Conservation (phyloP, 1,140 invertebrate genomes). For the Bombyx mori region DNA sequence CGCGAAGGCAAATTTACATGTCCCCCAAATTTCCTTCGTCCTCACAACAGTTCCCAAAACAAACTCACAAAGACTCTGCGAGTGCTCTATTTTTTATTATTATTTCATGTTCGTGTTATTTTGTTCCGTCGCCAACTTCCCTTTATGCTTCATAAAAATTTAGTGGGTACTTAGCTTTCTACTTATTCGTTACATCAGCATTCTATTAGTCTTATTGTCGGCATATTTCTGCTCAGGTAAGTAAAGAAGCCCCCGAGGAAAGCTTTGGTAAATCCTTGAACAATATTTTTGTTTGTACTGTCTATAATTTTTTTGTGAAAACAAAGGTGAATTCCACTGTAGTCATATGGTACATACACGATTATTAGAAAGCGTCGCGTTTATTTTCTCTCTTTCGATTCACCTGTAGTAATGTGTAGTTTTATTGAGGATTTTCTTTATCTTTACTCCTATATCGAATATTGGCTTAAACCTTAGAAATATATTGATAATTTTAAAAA, state of each 20-base stretch:
- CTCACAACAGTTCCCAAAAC: conserved; percentile 4
- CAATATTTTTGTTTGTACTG: conserved; percentile 1
- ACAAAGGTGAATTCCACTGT: background rate
- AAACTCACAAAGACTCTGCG: conserved; percentile 3
- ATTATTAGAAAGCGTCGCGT: too few relatives aligned
- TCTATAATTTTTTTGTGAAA: background rate
- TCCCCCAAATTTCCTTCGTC: conserved; percentile 4
- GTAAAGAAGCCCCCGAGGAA: conserved; percentile 1
- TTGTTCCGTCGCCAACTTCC: conserved; percentile 12
- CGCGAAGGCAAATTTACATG: conserved; percentile 7
- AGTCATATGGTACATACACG: background rate
- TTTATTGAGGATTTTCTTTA: too few relatives aligned
- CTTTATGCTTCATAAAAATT: conserved; percentile 24
- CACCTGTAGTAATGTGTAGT: too few relatives aligned
- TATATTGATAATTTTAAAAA: too few relatives aligned
- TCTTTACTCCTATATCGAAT: too few relatives aligned
- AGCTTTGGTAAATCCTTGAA: conserved; percentile 4
- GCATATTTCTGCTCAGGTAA: conserved; percentile 11
- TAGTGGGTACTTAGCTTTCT: conserved; percentile 21
- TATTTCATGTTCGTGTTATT: conserved; percentile 13
- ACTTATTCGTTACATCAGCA: conserved; percentile 17
- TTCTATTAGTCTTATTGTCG: conserved; percentile 18
- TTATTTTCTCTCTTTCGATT: too few relatives aligned
- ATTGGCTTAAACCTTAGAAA: too few relatives aligned
- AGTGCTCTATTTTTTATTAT: conserved; percentile 15